These are phyloP conservation scores for Dicrostonyx torquatus DNA, from an alignment of 2,797 vertebrate genomes.

Conservation along the genomic window DNA sequence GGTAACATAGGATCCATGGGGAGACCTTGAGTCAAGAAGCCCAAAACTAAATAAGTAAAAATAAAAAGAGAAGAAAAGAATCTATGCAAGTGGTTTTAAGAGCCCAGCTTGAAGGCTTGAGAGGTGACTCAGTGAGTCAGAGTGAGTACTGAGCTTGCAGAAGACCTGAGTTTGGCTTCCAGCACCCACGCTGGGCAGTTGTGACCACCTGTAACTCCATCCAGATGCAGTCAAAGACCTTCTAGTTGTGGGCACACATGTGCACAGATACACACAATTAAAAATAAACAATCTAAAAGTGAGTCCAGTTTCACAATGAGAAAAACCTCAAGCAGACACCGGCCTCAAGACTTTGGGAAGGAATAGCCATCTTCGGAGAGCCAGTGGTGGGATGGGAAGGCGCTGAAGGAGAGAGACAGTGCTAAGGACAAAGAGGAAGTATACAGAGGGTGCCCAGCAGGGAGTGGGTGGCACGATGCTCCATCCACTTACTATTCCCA, in stretches of 20 bases:
- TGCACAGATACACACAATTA: neutral
- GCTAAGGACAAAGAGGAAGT: neutral
- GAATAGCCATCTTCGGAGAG: neutral
- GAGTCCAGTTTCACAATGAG: neutral
- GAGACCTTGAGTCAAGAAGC: neutral
- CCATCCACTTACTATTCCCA: neutral
- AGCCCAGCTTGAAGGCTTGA: neutral
- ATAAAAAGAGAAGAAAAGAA: too few relatives aligned
- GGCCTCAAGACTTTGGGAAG: neutral
- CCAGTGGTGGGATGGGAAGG: neutral
- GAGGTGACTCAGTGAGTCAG: neutral
- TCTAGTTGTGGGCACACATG: neutral
- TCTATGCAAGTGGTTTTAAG: neutral
- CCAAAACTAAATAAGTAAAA: neutral
- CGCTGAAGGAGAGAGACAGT: neutral
- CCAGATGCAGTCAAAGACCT: neutral
- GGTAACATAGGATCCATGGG: neutral
- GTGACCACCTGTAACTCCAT: too few relatives aligned
- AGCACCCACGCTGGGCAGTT: neutral
- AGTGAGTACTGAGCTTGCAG: neutral
- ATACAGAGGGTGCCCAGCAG: neutral
- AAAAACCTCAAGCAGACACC: neutral
- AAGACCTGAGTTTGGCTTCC: neutral
- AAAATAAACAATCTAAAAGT: neutral
- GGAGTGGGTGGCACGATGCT: neutral